Evolutionary conservation across 2,113 vertebrate species (phyloP), one percentile per base, ranked within the genome.

Genomic region (Athene cunicularia): DNA sequence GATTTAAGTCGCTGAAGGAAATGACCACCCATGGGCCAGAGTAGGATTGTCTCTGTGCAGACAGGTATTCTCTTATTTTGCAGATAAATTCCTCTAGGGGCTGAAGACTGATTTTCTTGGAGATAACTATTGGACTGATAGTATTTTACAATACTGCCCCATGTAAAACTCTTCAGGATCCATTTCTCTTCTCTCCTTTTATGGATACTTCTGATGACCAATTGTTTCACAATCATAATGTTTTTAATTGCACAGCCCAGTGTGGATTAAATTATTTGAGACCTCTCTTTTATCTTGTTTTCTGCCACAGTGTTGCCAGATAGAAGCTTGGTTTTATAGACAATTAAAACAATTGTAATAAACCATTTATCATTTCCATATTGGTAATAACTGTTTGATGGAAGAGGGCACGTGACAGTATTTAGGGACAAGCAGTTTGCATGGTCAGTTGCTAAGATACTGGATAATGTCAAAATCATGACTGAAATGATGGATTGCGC

Each of bases 401-500:
- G 64, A 85, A 81, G 43, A 87, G 35, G 21, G 32, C 15, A 24
- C 3, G 9, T 77, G 52, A 10, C 56, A 68, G 47, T 76, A 27
- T 93, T 35, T 91, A 64, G 52, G 72, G 70, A 20, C 13, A 63
- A 55, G 41, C 39, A 68, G 82, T 91, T 88, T 92, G 22, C 50
- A 15, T 80, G 45, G 76, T 88, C 71, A 91, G 68, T 92, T 67
- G n/a, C 32, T 64, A 87, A 53, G 53, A 39, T 74, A 93, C 50
- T 86, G 47, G 86, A 27, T n/a, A 87, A 59, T 39, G 52, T 85
- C 89, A 72, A 50, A 94, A 81, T 37, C 35, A 33, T 32, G 28
- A 55, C 63, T 45, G 39, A 50, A 94, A 87, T 95, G 89, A 84
- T 88, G 16, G 81, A 96, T 92, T 93, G 58, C 52, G n/a, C 37